A percentile compares a stretch with the other conserved stretches of the same genome.
Evolutionary conservation across 1,140 invertebrate genomes (phyloP).

Genomic region (Batillaria attramentaria): DNA sequence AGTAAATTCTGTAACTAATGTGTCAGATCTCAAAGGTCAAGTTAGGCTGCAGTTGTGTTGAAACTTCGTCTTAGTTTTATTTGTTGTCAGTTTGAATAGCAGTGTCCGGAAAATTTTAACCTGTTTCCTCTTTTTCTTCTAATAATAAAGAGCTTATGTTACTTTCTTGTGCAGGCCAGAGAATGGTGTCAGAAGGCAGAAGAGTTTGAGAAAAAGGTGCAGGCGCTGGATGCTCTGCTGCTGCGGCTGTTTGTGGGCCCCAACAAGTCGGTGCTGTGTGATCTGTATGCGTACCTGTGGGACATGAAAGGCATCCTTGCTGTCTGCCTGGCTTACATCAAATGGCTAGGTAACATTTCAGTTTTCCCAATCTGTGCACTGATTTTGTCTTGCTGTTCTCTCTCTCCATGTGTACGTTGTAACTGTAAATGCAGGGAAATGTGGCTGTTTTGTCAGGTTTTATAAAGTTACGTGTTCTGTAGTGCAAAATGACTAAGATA

Average conservation of each 20-base stretch:
- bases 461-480: too few relatives aligned
- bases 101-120: not conserved
- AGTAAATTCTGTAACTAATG: too few relatives aligned
- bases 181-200: slow-evolving; percentile 89
- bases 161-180: slow-evolving; percentile 4
- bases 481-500: too few relatives aligned
- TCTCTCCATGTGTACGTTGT: too few relatives aligned
- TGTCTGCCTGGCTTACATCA: slow-evolving; percentile 91
- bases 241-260: slow-evolving; percentile 84
- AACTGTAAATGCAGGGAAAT: too few relatives aligned
- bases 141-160: not conserved
- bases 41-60: too few relatives aligned
- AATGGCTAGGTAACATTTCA: slow-evolving; percentile 95
- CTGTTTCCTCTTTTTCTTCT: not conserved
- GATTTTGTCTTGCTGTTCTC: too few relatives aligned
- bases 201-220: slow-evolving; percentile 84
- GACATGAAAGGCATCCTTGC: slow-evolving; percentile 93
- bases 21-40: too few relatives aligned
- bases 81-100: too few relatives aligned
- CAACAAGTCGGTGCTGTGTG: slow-evolving; percentile 91
- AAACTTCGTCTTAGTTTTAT: too few relatives aligned
- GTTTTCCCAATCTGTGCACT: too few relatives aligned
- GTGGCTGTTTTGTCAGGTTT: too few relatives aligned
- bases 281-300: slow-evolving; percentile 95
- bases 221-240: slow-evolving; percentile 80